Evolutionary conservation across 92 coral and sea anemone genomes (phyloP).

Genomic region (Porites evermanni): DNA sequence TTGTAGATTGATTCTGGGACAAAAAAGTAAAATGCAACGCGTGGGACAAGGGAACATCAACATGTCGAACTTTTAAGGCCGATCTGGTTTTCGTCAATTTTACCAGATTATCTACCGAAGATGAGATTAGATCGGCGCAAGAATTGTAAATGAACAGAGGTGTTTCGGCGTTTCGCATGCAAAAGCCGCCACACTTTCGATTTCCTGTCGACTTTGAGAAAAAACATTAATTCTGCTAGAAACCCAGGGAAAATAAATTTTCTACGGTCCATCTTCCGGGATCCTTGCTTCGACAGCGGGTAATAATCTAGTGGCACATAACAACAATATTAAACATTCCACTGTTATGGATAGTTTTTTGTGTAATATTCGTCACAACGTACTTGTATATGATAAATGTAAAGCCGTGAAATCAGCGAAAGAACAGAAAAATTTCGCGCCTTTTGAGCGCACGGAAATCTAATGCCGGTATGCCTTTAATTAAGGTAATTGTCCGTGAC

Average conservation of each 20-base stretch:
- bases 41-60: neutral
- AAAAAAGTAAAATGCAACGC: neutral
- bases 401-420: neutral
- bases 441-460: neutral
- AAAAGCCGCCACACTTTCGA: conserved; percentile 18
- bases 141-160: neutral
- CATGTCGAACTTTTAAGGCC: neutral
- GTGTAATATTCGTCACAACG: too few species aligned
- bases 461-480: conserved; percentile 22
- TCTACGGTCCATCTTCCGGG: neutral
- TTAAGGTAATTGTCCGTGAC: neutral
- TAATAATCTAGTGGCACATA: too few species aligned
- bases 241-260: neutral
- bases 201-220: neutral
- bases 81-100: neutral
- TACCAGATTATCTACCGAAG: neutral
- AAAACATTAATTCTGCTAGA: neutral
- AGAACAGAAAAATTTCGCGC: neutral
- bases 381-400: too few species aligned
- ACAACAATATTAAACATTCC: neutral
- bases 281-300: too few species aligned
- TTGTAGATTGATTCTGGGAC: neutral
- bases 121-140: neutral
- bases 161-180: neutral
- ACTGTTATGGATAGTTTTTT: neutral